A percentile compares a stretch with the other conserved stretches of the same genome.
Conservation (phyloP, 1,140 invertebrate species). For the Drosophila paulistorum region DNA sequence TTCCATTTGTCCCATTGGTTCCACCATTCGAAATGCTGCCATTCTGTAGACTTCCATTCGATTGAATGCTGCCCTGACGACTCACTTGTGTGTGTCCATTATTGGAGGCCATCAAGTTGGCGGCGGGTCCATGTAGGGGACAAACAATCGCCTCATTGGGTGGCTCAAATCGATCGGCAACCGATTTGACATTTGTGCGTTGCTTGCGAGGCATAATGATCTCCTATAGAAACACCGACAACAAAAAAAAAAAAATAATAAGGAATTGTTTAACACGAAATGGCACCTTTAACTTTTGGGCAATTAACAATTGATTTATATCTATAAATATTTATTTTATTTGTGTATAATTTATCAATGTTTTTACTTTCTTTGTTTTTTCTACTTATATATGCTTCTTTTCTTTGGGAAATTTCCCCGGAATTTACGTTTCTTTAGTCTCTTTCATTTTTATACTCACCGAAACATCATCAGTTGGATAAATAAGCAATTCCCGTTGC, state of each 20-base stretch:
- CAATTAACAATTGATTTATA: background rate
- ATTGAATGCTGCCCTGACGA: conserved; percentile 65
- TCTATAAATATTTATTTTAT: conserved; percentile 11
- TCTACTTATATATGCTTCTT: background rate
- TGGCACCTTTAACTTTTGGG: too few species aligned
- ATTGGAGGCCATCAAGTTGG: conserved; percentile 38
- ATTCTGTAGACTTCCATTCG: conserved; percentile 63
- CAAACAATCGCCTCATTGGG: conserved; percentile 76
- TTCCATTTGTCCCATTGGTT: conserved; percentile 40
- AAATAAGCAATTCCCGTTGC: conserved; percentile 93
- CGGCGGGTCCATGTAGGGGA: conserved; percentile 58
- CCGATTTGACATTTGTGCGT: conserved; percentile 90
- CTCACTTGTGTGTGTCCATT: conserved; percentile 68
- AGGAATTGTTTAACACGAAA: too few species aligned
- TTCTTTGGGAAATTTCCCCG: background rate
- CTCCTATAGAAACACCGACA: conserved; percentile 79
- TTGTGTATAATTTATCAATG: background rate
- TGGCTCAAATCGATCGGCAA: conserved; percentile 84
- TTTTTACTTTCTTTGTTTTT: conserved; percentile 5
- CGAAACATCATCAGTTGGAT: conserved; percentile 95
- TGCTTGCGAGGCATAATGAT: conserved; percentile 90
- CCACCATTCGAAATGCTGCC: conserved; percentile 30
- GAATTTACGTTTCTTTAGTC: background rate
- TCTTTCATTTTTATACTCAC: conserved; percentile 85
- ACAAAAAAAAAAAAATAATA: too few species aligned